These are phyloP conservation scores for Andrena fulva DNA, from an alignment of 2,888 invertebrate genomes.

Conservation along the genomic window DNA sequence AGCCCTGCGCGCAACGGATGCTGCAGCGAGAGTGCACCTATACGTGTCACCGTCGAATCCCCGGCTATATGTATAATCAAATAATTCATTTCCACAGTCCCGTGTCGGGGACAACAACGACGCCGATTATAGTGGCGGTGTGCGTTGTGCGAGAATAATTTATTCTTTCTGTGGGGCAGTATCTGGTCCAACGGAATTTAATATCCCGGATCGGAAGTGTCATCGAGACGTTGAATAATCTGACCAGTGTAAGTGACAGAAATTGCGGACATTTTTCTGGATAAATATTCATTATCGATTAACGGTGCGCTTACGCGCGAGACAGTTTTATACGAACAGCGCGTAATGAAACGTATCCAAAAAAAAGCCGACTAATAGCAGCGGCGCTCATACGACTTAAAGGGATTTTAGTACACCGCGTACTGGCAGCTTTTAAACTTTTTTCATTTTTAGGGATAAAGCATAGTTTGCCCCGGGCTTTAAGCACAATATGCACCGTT, in stretches of 20 bases:
- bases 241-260: neutral
- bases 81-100: constrained; percentile 57
- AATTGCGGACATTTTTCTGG: neutral
- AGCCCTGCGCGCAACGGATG: constrained; percentile 42
- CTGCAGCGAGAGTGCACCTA: constrained; percentile 26
- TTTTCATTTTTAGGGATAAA: constrained; percentile 71
- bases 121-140: constrained; percentile 16
- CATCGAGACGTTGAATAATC: neutral
- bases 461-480: constrained; percentile 40
- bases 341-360: constrained; percentile 3
- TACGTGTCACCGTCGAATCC: constrained; percentile 51
- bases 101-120: constrained; percentile 37
- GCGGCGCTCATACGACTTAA: neutral
- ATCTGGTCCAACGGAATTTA: neutral
- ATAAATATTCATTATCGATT: neutral
- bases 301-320: neutral
- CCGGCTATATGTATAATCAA: constrained; percentile 50
- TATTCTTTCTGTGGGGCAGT: constrained; percentile 13
- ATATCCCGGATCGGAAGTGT: neutral
- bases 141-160: constrained; percentile 32
- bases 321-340: constrained; percentile 9
- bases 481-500: constrained; percentile 52
- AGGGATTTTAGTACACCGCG: constrained; percentile 2
- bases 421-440: constrained; percentile 54
- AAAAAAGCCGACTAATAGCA: neutral